Evolutionary conservation across 2,797 vertebrate genomes (phyloP), one percentile per base, ranked within the genome.

Genomic region (Euthynnus affinis): DNA sequence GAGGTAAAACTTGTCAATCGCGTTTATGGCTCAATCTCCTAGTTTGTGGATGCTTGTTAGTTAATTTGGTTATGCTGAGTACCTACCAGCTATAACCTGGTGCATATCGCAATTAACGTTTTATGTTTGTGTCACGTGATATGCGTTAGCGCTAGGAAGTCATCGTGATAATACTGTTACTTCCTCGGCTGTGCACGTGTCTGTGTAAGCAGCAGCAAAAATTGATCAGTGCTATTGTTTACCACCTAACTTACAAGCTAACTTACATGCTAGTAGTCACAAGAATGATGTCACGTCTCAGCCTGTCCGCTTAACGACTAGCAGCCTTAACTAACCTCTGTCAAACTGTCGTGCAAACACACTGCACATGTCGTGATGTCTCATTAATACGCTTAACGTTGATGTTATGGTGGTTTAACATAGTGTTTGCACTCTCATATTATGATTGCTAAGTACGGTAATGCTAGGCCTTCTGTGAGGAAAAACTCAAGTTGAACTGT

Each of bases 321-420:
- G 56, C 56, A 52, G 9, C 15, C 27, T 25, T 37, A 9, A 23
- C 6, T 22, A 13, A 13, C 23, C 3, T 60, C 27, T 40, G 2
- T 44, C 32, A 2, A 18, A 6, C 37, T 32, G 10, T 2, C 15
- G 12, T 23, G 46, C n/a, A 5, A 34, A 44, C 34, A 64, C 2
- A 1, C 18, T 27, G 22, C 20, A 18, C 29, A 1, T 34, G 13
- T 17, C 49, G 17, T 7, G 1, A 3, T 56, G 2, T 37, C n/a
- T 56, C 9, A 3, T 4, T 6, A 0, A 37, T 5, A 9, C 5
- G 9, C 17, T 3, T 1, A 17, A 2, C 29, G 2, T 3, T 5
- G 5, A 7, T 55, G 0, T 42, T 9, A 0, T 6, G 10, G 5
- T 7, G 10, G 7, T 25, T 70, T 10, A 29, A 7, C 20, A 1